Evolutionary conservation across 2,888 invertebrate species (phyloP).

Genomic region (Dynastes hyllus): DNA sequence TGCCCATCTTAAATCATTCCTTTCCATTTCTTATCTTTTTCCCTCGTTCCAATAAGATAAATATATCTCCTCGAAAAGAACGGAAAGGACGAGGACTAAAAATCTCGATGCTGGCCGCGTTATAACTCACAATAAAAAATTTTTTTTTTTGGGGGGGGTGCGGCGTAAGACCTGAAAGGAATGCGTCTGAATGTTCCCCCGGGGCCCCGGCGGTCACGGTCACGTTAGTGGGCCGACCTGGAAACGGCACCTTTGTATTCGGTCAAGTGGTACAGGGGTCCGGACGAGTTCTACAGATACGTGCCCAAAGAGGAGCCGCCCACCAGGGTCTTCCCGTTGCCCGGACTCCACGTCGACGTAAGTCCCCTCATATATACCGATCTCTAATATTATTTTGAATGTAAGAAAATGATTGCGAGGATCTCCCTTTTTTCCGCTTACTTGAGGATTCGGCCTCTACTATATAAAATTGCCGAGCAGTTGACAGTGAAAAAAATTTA

Average conservation of each 20-base stretch:
- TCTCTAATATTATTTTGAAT: conserved; percentile 13
- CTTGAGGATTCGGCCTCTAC: too few species aligned
- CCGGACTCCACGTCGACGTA: conserved; percentile 83
- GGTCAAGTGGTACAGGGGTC: conserved; percentile 84
- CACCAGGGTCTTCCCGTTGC: conserved; percentile 79
- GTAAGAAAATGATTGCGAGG: neutral
- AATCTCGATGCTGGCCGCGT: neutral
- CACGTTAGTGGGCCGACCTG: conserved; percentile 69
- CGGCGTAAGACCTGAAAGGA: conserved; percentile 65
- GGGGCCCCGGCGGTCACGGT: conserved; percentile 70
- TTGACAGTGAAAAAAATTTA: too few species aligned
- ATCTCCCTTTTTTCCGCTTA: too few species aligned
- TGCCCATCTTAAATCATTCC: too few species aligned
- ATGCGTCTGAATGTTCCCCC: conserved; percentile 68
- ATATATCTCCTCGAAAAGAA: neutral
- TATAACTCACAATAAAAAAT: conserved; percentile 42
- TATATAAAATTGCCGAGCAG: too few species aligned
- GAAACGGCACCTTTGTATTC: conserved; percentile 79
- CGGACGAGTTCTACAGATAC: conserved; percentile 84
- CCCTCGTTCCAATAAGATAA: neutral
- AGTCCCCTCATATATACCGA: conserved; percentile 68
- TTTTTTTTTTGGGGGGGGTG: conserved; percentile 64
- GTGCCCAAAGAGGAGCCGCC: conserved; percentile 83
- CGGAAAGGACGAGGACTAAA: neutral
- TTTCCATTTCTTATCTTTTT: neutral